Evolutionary conservation across 2,888 invertebrate genomes (phyloP), one percentile per base, ranked within the genome.

Genomic region (Helicoverpa assulta): DNA sequence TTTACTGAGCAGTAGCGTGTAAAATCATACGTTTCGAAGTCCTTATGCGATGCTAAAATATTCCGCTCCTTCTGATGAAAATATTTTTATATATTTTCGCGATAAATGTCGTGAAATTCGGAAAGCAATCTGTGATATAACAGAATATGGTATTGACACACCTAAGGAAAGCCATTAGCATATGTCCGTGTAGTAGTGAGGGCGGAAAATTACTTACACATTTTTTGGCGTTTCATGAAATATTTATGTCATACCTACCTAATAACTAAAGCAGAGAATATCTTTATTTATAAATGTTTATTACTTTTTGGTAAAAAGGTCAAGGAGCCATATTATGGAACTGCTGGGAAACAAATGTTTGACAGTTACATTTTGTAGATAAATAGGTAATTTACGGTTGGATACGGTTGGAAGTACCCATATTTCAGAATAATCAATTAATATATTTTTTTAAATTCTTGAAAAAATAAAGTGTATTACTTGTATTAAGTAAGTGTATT

Each of bases 91-190:
- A 73, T 76, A 76, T 79, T 83, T 76, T 73, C 70, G 51, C 60
- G 79, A 76, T 80, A 80, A 80, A 56, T 80, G 58, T 67, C 70
- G 70, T 52, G 62, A 68, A 69, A 73, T 70, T 73, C 62, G 59
- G 60, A 65, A 74, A 68, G 67, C 67, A 68, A 78, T 81, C 66
- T 78, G 70, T 59, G 78, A 66, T 81, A 66, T 77, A 67, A 77
- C 62, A 72, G 78, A 80, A 68, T 73, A 70, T 84, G 84, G 75
- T 71, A 73, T 76, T 84, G 83, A 80, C 83, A 82, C 66, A 76
- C 67, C 71, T 56, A 69, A 68, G 64, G 72, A 70, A 67, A 65
- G 58, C 70, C 71, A 80, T 76, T 73, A 76, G 58, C 84, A 76
- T 78, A 78, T 62, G 70, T 69, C 56, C 29, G 40, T 76, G 58